Evolutionary conservation across 2,888 invertebrate species (phyloP).

Genomic region (Micoletzkya japonica): DNA sequence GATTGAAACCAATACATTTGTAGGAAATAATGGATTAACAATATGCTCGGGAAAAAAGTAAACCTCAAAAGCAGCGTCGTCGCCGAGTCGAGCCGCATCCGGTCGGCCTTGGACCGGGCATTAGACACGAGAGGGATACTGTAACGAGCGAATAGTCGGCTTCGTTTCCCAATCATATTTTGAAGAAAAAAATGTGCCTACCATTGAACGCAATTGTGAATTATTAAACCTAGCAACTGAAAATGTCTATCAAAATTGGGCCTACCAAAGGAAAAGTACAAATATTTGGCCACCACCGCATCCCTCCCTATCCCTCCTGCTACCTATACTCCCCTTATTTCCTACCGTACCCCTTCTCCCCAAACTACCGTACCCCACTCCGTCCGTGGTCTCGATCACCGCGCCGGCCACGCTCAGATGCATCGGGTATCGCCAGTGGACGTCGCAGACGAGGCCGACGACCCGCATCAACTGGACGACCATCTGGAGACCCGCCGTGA

Average conservation of each 20-base stretch:
- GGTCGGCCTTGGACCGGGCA: slow-evolving; percentile 14
- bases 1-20: too few species aligned
- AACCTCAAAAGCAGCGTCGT: slow-evolving; percentile 8
- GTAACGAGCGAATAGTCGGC: neutral
- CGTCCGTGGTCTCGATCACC: slow-evolving; percentile 6
- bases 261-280: too few species aligned
- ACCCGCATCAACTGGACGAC: slow-evolving; percentile 12
- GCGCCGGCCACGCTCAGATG: neutral
- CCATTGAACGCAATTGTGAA: too few species aligned
- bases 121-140: slow-evolving; percentile 18
- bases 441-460: neutral
- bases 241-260: too few species aligned
- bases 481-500: slow-evolving; percentile 13
- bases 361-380: slow-evolving; percentile 6
- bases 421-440: slow-evolving; percentile 7
- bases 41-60: too few species aligned
- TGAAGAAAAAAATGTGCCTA: too few species aligned
- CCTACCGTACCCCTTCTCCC: too few species aligned
- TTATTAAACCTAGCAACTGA: too few species aligned
- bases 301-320: too few species aligned
- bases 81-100: neutral
- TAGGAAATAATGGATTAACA: too few species aligned
- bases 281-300: too few species aligned
- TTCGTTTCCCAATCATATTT: neutral
- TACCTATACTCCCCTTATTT: too few species aligned